Base-by-base conservation (phyloP, 1,140 invertebrate species). In the Pogonognathellus flavescens region DNA sequence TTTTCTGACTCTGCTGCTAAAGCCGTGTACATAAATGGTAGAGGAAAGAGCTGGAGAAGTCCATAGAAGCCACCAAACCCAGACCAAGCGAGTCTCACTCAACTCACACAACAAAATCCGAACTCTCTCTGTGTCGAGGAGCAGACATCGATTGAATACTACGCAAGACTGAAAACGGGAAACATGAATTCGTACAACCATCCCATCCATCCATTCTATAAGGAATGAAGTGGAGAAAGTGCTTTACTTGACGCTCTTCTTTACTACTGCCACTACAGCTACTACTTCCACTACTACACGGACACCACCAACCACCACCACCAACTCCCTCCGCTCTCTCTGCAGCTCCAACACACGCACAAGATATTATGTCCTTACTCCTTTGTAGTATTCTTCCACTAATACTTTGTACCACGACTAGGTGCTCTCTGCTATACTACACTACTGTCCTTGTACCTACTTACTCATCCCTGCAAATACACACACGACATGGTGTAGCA, bases 101-200 rank as follows among this genome's bases (percentile, higher is more conserved):
- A 31, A 82, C 52, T 18, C 53, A 83, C 53, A 25, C 76, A 31
- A 82, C 52, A 9, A 18, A 83, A 18, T 83, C 59, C 20, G 31
- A 59, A 83, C 81, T 83, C 81, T 76, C 70, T 41, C 70, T 76
- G 70, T 76, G 81, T 49, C 85, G 53, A 76, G 59, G 72, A 53
- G 57, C 85, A 86, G 86, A 84, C 86, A 82, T 84, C 70, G 86
- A 86, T 86, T 86, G 86, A 86, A 76, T 50, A 86, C 82, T 86
- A 86, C 86, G 86, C 86, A 86, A 86, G 86, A 86, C 86, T 83
- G 81, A 60, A 86, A 85, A 82, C 25, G 66, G 52, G 83, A 76
- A 76, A 84, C 80, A 55, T 57, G 80, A 81, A 81, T 81, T 81
- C 53, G 80, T 81, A n/a, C 49, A 55, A 80, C 31, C 31, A 76